A percentile compares a stretch with the other conserved stretches of the same genome.
phyloP scores from a whole-genome alignment of 2,113 vertebrate species.

The Ptyas mucosa region DNA sequence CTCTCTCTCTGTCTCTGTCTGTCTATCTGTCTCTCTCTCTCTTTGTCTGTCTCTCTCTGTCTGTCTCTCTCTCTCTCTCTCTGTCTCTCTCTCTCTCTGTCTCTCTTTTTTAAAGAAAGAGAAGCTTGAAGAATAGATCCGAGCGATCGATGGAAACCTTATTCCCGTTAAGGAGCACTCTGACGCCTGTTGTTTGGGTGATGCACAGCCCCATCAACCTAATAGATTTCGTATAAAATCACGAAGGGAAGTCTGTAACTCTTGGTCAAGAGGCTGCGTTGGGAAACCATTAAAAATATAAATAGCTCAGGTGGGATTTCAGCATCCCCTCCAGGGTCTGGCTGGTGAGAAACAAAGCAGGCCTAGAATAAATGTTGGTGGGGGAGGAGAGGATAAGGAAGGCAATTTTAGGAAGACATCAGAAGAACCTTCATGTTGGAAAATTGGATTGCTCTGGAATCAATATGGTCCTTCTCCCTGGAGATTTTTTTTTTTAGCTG shows the following conservation, averaged over 20 bases:
- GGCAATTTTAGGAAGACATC: not conserved
- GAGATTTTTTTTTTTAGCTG: not conserved
- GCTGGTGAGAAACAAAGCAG: not conserved
- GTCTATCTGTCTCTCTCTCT: too few relatives aligned
- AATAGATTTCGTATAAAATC: constrained; percentile 58
- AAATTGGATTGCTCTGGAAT: not conserved
- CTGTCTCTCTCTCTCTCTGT: not conserved
- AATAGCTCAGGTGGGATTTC: not conserved
- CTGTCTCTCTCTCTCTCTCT: too few relatives aligned
- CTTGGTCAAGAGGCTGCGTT: constrained; percentile 27
- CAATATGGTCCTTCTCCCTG: not conserved
- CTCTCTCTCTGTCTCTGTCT: too few relatives aligned
- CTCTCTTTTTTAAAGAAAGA: not conserved
- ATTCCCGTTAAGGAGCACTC: constrained; percentile 40
- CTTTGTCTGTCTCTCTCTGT: too few relatives aligned
- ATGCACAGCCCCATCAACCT: constrained; percentile 58
- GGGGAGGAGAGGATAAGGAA: not conserved
- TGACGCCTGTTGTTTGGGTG: constrained; percentile 54
- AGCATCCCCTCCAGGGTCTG: not conserved
- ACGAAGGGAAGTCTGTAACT: constrained; percentile 23
- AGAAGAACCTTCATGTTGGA: not conserved
- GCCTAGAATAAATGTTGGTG: not conserved
- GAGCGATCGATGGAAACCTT: constrained; percentile 49
- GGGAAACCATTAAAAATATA: not conserved
- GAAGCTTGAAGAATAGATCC: constrained; percentile 14